Conservation (phyloP, 2,113 vertebrate genomes). For the Mobula hypostoma region DNA sequence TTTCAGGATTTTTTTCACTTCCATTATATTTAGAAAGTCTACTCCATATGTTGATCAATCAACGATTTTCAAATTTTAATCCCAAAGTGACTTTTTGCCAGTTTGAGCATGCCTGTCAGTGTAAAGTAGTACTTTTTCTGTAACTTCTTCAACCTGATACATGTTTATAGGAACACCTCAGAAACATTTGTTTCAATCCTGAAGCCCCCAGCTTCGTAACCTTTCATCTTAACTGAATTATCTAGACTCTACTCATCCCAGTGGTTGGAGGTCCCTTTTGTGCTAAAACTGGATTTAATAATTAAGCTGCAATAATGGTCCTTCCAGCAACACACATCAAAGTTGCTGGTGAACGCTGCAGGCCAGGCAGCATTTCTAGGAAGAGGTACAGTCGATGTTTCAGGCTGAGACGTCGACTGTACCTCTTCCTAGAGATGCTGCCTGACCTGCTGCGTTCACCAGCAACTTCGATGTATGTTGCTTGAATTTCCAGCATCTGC, state of each 20-base stretch:
- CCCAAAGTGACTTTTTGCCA: not conserved
- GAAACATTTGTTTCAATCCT: not conserved
- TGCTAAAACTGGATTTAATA: not conserved
- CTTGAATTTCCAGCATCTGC: too few relatives aligned
- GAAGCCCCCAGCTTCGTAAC: not conserved
- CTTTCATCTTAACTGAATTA: too few relatives aligned
- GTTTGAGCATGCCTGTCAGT: not conserved
- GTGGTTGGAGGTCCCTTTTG: not conserved
- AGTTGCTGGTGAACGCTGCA: too few relatives aligned
- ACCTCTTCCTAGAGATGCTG: too few relatives aligned
- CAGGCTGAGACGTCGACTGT: too few relatives aligned
- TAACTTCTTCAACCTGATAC: not conserved
- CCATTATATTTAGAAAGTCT: not conserved
- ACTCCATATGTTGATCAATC: not conserved
- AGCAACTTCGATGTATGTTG: too few relatives aligned
- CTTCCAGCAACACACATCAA: too few relatives aligned
- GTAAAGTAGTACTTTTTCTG: not conserved
- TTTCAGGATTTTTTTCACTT: not conserved
- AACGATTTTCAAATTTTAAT: not conserved
- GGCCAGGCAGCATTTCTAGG: too few relatives aligned
- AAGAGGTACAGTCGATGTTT: too few relatives aligned
- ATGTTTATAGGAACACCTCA: not conserved
- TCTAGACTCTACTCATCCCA: too few relatives aligned
- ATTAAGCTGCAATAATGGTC: not conserved
- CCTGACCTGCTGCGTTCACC: too few relatives aligned